These are phyloP conservation scores for Macrophya annulata DNA, from an alignment of 2,888 invertebrate genomes.

Conservation along the genomic window DNA sequence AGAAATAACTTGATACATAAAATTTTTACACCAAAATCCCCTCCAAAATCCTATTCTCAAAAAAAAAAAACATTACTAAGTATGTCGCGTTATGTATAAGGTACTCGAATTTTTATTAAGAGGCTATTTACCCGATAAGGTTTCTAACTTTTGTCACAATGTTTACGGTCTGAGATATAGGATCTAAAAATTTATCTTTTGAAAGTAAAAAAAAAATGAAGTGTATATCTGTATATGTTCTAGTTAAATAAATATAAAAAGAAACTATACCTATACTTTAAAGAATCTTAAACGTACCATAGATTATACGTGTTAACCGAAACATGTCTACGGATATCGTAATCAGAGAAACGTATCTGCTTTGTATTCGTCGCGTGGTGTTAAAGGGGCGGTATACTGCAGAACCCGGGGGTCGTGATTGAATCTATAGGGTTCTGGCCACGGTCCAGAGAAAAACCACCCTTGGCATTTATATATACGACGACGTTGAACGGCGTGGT, in stretches of 20 bases:
- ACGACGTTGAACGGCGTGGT: constrained; percentile 43
- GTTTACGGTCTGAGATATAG: not conserved
- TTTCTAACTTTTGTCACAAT: not conserved
- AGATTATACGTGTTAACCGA: constrained; percentile 15
- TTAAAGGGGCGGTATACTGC: constrained; percentile 44
- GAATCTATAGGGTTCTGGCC: constrained; percentile 67
- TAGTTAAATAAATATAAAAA: not conserved
- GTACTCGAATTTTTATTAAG: not conserved
- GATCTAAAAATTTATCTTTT: not conserved
- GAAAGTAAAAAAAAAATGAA: not conserved
- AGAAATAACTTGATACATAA: not conserved
- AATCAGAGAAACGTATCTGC: constrained; percentile 44
- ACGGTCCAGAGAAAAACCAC: constrained; percentile 55
- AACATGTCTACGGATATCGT: constrained; percentile 35
- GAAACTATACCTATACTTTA: not conserved
- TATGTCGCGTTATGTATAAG: not conserved
- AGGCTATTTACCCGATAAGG: not conserved
- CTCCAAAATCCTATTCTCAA: constrained; percentile 1
- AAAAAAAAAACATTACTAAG: not conserved
- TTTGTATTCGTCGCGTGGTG: constrained; percentile 54
- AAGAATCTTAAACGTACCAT: not conserved
- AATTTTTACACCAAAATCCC: constrained; percentile 4
- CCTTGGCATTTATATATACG: constrained; percentile 56
- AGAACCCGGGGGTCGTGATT: constrained; percentile 72
- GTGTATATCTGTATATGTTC: not conserved